Percentiles rank a stretch among this genome's conserved stretches.
phyloP scores from a whole-genome alignment of 2,888 invertebrate species.

The Apodemia duryi region DNA sequence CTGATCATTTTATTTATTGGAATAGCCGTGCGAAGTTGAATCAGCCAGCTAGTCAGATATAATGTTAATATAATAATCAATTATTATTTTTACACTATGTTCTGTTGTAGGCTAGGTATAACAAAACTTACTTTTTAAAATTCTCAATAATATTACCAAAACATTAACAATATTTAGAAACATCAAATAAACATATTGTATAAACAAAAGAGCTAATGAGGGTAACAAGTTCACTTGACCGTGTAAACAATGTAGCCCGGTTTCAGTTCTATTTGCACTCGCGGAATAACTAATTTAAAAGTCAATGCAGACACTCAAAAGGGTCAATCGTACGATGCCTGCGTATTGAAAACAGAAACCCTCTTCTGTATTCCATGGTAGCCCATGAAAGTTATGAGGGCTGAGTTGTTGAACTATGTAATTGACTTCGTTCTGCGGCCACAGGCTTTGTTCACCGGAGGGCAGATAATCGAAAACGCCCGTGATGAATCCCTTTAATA shows the following conservation, averaged over 20 bases:
- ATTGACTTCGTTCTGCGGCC: slow-evolving; percentile 78
- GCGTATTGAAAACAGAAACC: slow-evolving; percentile 76
- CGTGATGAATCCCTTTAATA: slow-evolving; percentile 70
- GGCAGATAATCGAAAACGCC: slow-evolving; percentile 77
- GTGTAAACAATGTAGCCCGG: slow-evolving; percentile 66
- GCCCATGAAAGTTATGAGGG: slow-evolving; percentile 78
- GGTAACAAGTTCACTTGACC: slow-evolving; percentile 74
- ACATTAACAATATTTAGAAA: neutral
- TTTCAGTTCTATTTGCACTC: slow-evolving; percentile 69
- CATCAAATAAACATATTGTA: neutral
- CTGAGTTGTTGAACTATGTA: slow-evolving; percentile 80
- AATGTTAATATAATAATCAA: too few species aligned
- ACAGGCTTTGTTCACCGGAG: slow-evolving; percentile 73
- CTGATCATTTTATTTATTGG: too few species aligned
- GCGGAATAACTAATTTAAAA: slow-evolving; percentile 79
- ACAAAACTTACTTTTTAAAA: too few species aligned
- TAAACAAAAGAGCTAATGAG: slow-evolving; percentile 54
- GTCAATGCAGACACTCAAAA: slow-evolving; percentile 78
- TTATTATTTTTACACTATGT: too few species aligned
- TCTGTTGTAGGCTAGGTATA: too few species aligned
- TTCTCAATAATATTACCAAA: too few species aligned
- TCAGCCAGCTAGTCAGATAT: too few species aligned
- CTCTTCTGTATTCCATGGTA: slow-evolving; percentile 77
- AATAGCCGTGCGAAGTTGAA: too few species aligned
- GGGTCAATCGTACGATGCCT: slow-evolving; percentile 73